Evolutionary conservation across 1,140 invertebrate genomes (phyloP), one percentile per base, ranked within the genome.

Genomic region (Bombus cullumanus): DNA sequence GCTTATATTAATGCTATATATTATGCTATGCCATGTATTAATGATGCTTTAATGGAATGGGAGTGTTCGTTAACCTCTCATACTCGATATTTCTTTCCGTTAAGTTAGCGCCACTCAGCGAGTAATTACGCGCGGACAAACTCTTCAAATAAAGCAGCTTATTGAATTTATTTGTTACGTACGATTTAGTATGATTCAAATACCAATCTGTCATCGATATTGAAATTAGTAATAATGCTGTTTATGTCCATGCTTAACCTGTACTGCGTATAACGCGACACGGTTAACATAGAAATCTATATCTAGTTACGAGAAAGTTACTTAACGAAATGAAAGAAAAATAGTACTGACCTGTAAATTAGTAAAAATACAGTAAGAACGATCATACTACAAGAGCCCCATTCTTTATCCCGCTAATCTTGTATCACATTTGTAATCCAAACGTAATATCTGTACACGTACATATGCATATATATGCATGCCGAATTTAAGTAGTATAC

Each of bases 1-100:
- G 47, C 18, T 53, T 22, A 53, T 53, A 53, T 53, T 53, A 53
- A 53, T 53, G 47, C 47, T 53, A 53, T 53, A 22, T 53, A 53
- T 53, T 53, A 22, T 18, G 31, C 64, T 82, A 53, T 47, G 72
- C 41, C 72, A 43, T 68, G 22, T 76, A 83, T 83, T 76, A 83
- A 83, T 76, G 81, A 83, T 39, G 31, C 73, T 66, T 83, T 68
- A 83, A 83, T 76, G 81, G 57, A 83, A 76, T 53, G 73, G 59
- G 73, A 83, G 72, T 76, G 81, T 75, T 83, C 73, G 41, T 64
- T 76, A 76, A 83, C 43, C 22, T 64, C 41, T 76, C 59, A 25
- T 12, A 34, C 59, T 53, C 73, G n/a, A 83, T 64, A 53, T 76
- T 83, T 66, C 59, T 76, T 83, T 83, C 25, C 41, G 81, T 76